phyloP scores from a whole-genome alignment of 2,113 vertebrate genomes.

The Stomatorhinus ivindoensis region DNA sequence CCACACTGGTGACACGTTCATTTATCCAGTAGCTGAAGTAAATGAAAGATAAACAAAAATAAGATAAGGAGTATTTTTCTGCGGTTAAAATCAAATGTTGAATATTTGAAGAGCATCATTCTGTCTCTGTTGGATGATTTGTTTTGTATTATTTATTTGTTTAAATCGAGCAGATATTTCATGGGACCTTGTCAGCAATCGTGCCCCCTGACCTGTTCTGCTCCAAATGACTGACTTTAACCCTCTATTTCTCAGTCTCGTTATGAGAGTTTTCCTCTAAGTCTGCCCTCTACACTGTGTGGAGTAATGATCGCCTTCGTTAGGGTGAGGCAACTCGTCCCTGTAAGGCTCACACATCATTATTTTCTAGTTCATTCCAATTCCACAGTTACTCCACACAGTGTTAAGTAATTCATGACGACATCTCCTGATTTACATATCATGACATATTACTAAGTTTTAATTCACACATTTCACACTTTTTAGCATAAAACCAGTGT shows the following conservation, averaged over 20 bases:
- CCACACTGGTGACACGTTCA: neutral
- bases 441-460: neutral
- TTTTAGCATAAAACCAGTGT: neutral
- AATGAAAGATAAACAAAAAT: neutral
- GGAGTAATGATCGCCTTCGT: neutral
- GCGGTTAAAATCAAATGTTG: neutral
- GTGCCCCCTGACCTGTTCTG: neutral
- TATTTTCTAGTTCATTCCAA: neutral
- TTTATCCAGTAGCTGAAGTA: neutral
- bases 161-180: neutral
- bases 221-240: neutral
- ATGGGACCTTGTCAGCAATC: neutral
- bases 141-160: neutral
- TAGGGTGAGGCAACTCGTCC: neutral
- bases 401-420: neutral
- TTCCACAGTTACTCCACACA: neutral
- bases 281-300: conserved; percentile 6
- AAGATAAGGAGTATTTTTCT: neutral
- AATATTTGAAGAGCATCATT: neutral
- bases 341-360: neutral
- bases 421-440: neutral
- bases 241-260: neutral
- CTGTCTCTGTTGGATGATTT: neutral
- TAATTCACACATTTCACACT: neutral
- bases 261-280: neutral